phyloP scores from a whole-genome alignment of 2,113 vertebrate species.

The Caranx ignobilis region DNA sequence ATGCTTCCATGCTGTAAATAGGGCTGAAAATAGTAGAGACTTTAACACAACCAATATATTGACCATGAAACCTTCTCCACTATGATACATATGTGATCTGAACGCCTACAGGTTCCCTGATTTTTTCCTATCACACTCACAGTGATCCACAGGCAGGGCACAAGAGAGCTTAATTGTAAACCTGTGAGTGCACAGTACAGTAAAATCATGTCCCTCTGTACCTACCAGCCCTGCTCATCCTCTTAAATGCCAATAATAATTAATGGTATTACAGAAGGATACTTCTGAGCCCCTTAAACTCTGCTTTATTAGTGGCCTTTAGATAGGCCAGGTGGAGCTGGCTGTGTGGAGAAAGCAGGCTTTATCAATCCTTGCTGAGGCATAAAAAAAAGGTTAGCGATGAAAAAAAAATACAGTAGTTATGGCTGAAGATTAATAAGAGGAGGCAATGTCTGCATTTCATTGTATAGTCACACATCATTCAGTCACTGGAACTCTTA shows the following conservation, averaged over 20 bases:
- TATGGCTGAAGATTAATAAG: constrained; percentile 23
- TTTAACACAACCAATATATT: constrained; percentile 50
- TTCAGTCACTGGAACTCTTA: constrained; percentile 5
- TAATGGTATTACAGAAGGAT: constrained; percentile 77
- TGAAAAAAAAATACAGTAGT: neutral
- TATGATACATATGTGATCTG: neutral
- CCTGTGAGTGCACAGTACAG: constrained; percentile 59
- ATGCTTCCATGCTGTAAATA: constrained; percentile 65
- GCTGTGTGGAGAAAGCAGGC: constrained; percentile 32
- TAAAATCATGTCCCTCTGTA: constrained; percentile 73
- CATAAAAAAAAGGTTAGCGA: constrained; percentile 28
- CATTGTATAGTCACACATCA: constrained; percentile 10
- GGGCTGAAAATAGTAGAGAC: constrained; percentile 44
- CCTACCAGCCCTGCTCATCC: constrained; percentile 69
- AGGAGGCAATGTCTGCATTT: constrained; percentile 17
- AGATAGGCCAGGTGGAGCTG: constrained; percentile 52
- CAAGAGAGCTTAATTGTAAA: constrained; percentile 66
- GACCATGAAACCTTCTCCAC: constrained; percentile 38
- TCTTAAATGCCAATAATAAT: constrained; percentile 83
- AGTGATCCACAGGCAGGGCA: constrained; percentile 12
- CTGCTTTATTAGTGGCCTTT: constrained; percentile 72
- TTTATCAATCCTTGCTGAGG: constrained; percentile 40
- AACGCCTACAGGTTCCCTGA: constrained; percentile 19
- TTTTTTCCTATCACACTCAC: constrained; percentile 1
- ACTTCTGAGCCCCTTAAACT: constrained; percentile 80